Evolutionary conservation across 2,888 invertebrate genomes (phyloP).

Genomic region (Macropis europaea): DNA sequence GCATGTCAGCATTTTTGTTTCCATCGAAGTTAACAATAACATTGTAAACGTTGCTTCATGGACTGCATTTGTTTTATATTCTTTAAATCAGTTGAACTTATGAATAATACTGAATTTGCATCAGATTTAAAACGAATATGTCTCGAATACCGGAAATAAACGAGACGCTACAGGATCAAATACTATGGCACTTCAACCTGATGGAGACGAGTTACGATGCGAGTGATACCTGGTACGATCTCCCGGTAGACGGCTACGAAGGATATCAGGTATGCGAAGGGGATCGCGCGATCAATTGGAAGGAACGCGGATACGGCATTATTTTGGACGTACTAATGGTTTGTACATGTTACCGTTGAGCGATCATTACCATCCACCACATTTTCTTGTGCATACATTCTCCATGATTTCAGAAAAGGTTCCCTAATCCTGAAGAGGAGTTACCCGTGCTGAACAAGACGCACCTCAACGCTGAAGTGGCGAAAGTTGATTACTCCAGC

Average conservation of each 20-base stretch:
- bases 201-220: constrained; percentile 37
- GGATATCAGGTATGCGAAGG: constrained; percentile 45
- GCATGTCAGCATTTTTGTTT: no score
- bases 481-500: constrained; percentile 63
- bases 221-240: constrained; percentile 61
- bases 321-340: constrained; percentile 74
- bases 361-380: not conserved
- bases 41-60: no score
- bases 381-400: not conserved
- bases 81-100: no score
- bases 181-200: constrained; percentile 40
- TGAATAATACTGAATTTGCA: not conserved
- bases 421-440: constrained; percentile 69
- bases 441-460: constrained; percentile 70
- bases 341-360: not conserved
- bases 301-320: constrained; percentile 64
- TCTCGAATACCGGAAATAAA: constrained; percentile 47
- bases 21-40: no score
- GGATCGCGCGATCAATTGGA: constrained; percentile 68
- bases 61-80: no score
- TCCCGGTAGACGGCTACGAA: constrained; percentile 14
- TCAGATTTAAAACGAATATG: constrained; percentile 50
- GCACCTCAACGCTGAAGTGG: constrained; percentile 66
- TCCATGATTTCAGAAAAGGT: constrained; percentile 68
- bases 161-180: constrained; percentile 24